Base-by-base conservation (phyloP, 2,797 vertebrate species). In the Amblyraja radiata region DNA sequence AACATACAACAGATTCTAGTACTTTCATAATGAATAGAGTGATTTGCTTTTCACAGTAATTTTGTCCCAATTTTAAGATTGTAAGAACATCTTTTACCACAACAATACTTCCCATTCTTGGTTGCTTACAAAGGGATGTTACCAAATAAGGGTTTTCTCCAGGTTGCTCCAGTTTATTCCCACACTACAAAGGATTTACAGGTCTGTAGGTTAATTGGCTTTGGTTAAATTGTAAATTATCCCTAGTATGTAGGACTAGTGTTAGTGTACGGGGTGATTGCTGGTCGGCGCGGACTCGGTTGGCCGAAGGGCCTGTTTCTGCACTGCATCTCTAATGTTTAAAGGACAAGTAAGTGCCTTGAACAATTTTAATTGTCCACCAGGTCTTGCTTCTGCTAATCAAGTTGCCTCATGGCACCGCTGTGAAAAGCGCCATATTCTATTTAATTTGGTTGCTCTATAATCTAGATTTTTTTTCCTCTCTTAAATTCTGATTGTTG, bases 401-500 rank as follows among this genome's bases (percentile, higher is more conserved):
- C 54, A 11, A 6, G 23, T 28, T 11, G 81, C 46, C 46, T 54
- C 86, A 36, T 14, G 5, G 86, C 71, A 65, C 14, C 36, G 39
- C 86, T 90, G 86, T 90, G 65, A 71, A 84, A 61, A 84, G 21
- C 36, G 39, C 68, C 36, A 90, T 18, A 68, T 18, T 32, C 6
- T 90, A 90, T 71, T 90, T 71, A 61, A 23, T 46, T 63, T 71
- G 73, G 25, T n/a, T 76, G 21, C 46, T 92, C 39, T 76, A 25
- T 11, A 92, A 25, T 54, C 36, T 74, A 73, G 36, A 46, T 36
- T 46, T 74, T 68, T 36, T 36, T 68, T 14, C 11, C 39, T 58
- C 90, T 76, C 71, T 74, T 76, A 73, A 73, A 76, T 74, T 76
- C 71, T 76, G 6, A 92, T 1, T 92, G 39, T 92, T 92, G 71